Percentiles rank a stretch among this genome's conserved stretches.
Conservation (phyloP, 1,140 invertebrate genomes). For the Papilio glaucus region DNA sequence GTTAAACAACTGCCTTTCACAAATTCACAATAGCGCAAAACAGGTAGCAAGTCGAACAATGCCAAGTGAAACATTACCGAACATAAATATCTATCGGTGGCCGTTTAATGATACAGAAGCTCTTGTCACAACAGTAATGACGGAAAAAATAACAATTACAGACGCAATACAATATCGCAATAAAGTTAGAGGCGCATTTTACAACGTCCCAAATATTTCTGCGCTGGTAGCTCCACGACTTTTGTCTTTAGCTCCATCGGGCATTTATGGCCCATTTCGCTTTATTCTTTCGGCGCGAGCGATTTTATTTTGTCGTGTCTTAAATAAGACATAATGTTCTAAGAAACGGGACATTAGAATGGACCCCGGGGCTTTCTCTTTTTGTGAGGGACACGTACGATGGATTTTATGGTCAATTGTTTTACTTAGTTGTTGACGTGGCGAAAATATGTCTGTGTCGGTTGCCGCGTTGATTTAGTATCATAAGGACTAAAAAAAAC, state of each 20-base stretch:
- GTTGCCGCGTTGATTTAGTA: slow-evolving; percentile 50
- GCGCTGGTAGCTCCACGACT: slow-evolving; percentile 65
- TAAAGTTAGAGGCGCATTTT: slow-evolving; percentile 66
- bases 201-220: slow-evolving; percentile 73
- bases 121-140: slow-evolving; percentile 67
- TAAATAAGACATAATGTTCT: slow-evolving; percentile 81
- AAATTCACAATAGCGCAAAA: slow-evolving; percentile 31
- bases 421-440: slow-evolving; percentile 67
- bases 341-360: slow-evolving; percentile 77
- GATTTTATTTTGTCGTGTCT: slow-evolving; percentile 74
- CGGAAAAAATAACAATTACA: slow-evolving; percentile 61
- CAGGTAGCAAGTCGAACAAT: slow-evolving; percentile 32
- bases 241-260: slow-evolving; percentile 67
- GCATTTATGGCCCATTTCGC: slow-evolving; percentile 73
- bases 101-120: slow-evolving; percentile 70
- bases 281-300: slow-evolving; percentile 66
- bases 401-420: slow-evolving; percentile 79
- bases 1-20: slow-evolving; percentile 34
- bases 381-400: slow-evolving; percentile 72
- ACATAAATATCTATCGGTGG: slow-evolving; percentile 48
- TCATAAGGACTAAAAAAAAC: background rate
- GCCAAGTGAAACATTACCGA: slow-evolving; percentile 35
- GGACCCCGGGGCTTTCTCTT: slow-evolving; percentile 69
- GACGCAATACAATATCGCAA: slow-evolving; percentile 69
- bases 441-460: slow-evolving; percentile 57